Conservation (phyloP, 2,888 invertebrate species). For the Salticus scenicus region DNA sequence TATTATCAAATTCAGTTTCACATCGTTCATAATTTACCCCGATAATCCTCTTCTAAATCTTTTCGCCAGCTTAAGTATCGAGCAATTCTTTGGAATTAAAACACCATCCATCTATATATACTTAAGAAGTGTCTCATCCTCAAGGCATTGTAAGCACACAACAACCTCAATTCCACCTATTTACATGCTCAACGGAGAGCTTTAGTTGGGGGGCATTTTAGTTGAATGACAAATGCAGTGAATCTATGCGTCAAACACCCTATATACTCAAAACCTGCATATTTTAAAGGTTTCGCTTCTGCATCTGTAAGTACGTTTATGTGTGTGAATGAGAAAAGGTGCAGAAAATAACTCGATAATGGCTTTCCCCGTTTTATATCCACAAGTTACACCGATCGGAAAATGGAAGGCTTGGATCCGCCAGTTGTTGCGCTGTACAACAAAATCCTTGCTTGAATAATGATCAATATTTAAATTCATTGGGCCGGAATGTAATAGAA, state of each 20-base stretch:
- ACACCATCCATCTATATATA: too few species aligned
- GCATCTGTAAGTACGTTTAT: not conserved
- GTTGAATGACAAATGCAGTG: slow-evolving; percentile 54
- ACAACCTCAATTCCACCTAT: slow-evolving; percentile 54
- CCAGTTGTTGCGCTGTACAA: not conserved
- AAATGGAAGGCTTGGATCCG: not conserved
- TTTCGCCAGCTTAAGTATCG: slow-evolving; percentile 19
- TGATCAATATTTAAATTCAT: not conserved
- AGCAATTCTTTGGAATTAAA: slow-evolving; percentile 33
- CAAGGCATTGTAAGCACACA: not conserved
- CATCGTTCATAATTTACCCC: not conserved
- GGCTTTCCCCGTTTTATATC: not conserved
- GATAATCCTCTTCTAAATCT: slow-evolving; percentile 3
- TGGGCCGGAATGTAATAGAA: too few species aligned
- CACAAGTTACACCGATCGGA: not conserved
- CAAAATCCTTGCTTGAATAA: not conserved
- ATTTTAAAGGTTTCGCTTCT: slow-evolving; percentile 37
- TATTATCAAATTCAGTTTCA: not conserved
- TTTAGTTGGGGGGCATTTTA: slow-evolving; percentile 25
- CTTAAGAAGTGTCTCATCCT: not conserved
- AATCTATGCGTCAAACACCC: slow-evolving; percentile 34
- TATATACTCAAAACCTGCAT: slow-evolving; percentile 42
- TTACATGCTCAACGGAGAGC: slow-evolving; percentile 41
- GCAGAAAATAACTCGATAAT: not conserved
- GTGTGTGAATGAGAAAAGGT: not conserved